Base-by-base conservation (phyloP, 1,140 invertebrate genomes). In the Cyphomyrmex costatus region DNA sequence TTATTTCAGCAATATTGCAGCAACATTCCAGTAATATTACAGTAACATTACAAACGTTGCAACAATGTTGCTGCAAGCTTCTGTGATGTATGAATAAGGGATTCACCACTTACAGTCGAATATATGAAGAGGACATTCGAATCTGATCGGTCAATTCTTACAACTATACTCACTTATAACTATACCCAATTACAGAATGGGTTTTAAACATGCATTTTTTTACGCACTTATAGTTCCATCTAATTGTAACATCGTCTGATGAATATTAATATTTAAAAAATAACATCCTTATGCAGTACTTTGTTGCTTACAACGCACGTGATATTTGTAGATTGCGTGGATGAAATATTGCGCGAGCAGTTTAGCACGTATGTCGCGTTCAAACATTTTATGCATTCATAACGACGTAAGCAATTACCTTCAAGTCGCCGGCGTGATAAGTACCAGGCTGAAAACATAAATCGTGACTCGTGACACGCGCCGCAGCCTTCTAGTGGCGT, bases 351-450 rank as follows among this genome's bases (percentile, higher is more conserved):
- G n/a, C 56, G 36, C 68, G 24, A 74, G 68, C 79, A 42, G 68
- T 74, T 83, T 60, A 60, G 79, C 79, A 60, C 68, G 53, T 83
- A 83, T 61, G 66, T 46, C 51, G 79, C 79, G 79, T 49, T 74
- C 36, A 83, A 83, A 73, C 79, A 83, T 83, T 83, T 83, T 83
- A 49, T 73, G 68, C 79, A 83, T 83, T 83, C 56, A 74, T 83
- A 83, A 83, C 79, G 68, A 83, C 68, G 68, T 56, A 60, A n/a
- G 53, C 79, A 83, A 83, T 83, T 83, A 83, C 42, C 53, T 19
- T 70, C 36, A 73, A 83, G 68, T 74, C 24, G 68, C 19, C 68
- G 51, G 53, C 71, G 79, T 73, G 79, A 83, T 83, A 83, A 83
- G 79, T 74, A 46, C 79, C 68, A n/a, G 24, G 49, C 49, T 80